Conservation (phyloP, 2,797 vertebrate genomes). For the Brachyrhaphis roseni region DNA sequence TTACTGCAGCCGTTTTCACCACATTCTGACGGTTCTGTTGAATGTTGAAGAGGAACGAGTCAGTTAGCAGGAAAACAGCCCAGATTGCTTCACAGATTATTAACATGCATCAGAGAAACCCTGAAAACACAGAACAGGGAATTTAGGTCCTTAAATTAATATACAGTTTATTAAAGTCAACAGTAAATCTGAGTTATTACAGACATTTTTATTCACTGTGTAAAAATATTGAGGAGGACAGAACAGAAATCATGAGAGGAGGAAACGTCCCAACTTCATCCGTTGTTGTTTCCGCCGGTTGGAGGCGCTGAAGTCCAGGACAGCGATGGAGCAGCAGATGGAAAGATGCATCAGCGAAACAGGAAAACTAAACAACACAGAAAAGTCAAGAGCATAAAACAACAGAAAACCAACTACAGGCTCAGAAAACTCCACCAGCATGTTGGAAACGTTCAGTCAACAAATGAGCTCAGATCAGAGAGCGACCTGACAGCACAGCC, state of each 20-base stretch:
- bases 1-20: neutral
- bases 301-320: neutral
- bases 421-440: neutral
- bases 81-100: neutral
- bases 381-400: neutral
- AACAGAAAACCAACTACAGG: neutral
- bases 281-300: too few relatives aligned
- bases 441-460: too few relatives aligned
- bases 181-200: neutral
- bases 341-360: neutral
- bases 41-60: neutral
- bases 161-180: neutral
- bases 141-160: neutral
- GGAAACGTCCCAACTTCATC: neutral
- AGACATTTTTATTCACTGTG: neutral
- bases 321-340: neutral
- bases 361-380: too few relatives aligned
- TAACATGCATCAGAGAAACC: neutral
- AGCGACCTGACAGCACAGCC: too few relatives aligned
- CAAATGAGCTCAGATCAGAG: too few relatives aligned
- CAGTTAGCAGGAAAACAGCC: neutral
- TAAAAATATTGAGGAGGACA: neutral
- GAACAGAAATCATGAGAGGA: neutral
- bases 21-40: neutral
- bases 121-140: neutral